These are phyloP conservation scores for Lethocerus indicus DNA, from an alignment of 1,140 invertebrate species.

Conservation along the genomic window DNA sequence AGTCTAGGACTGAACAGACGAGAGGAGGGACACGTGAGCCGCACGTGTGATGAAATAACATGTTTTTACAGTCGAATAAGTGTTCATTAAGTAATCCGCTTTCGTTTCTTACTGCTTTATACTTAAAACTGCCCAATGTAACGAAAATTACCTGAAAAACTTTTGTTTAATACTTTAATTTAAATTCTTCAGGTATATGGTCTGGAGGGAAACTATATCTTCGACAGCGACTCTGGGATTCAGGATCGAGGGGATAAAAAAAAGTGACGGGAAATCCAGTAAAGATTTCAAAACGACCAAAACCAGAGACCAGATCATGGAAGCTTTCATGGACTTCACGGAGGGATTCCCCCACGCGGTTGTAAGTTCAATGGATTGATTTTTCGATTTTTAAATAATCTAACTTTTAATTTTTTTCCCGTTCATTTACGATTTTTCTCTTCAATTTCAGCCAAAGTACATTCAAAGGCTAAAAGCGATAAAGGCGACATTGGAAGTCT, in stretches of 20 bases:
- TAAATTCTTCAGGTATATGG: slow-evolving; percentile 87
- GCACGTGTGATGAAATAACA: no score
- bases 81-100: no score
- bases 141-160: no score
- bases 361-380: slow-evolving; percentile 32
- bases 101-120: no score
- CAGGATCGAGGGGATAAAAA: slow-evolving; percentile 88
- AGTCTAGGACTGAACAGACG: no score
- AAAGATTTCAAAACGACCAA: slow-evolving; percentile 97
- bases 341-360: slow-evolving; percentile 56
- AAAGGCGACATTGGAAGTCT: slow-evolving; percentile 56
- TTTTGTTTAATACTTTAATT: no score
- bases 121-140: no score
- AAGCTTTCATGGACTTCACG: slow-evolving; percentile 69
- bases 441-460: slow-evolving; percentile 53
- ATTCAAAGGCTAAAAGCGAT: slow-evolving; percentile 71
- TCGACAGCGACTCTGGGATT: slow-evolving; percentile 90
- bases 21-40: no score
- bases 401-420: no score
- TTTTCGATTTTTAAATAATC: no score
- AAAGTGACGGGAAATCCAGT: slow-evolving; percentile 66
- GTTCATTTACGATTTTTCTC: no score
- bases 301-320: slow-evolving; percentile 58
- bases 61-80: no score
- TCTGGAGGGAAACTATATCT: slow-evolving; percentile 94